A percentile compares a stretch with the other conserved stretches of the same genome.
Conservation (phyloP, 2,113 vertebrate genomes). For the Morone saxatilis region DNA sequence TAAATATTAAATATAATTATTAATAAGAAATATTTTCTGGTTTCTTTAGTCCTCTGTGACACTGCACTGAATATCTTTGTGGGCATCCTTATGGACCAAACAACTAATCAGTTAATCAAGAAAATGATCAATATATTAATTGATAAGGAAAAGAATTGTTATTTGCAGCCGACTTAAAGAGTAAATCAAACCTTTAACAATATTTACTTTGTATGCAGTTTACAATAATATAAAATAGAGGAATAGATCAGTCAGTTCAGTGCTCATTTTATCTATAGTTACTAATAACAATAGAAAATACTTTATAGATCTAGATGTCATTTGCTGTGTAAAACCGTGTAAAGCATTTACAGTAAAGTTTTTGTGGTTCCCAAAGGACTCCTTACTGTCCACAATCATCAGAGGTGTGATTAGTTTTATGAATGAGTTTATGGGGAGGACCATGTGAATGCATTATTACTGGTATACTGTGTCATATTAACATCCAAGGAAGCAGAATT, state of each 20-base stretch:
- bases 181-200: too few relatives aligned
- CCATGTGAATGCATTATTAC: slow-evolving; percentile 18
- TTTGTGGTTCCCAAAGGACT: neutral
- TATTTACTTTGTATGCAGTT: too few relatives aligned
- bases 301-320: neutral
- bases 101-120: too few relatives aligned
- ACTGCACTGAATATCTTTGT: too few relatives aligned
- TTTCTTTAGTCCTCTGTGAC: too few relatives aligned
- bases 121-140: too few relatives aligned
- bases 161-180: too few relatives aligned
- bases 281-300: neutral
- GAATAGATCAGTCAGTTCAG: neutral
- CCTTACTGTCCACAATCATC: neutral
- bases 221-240: too few relatives aligned
- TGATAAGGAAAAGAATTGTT: too few relatives aligned
- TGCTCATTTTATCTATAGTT: neutral
- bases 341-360: neutral
- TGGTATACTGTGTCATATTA: neutral
- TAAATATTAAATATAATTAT: too few relatives aligned
- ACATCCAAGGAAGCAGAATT: neutral
- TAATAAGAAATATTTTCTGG: too few relatives aligned
- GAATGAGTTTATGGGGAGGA: neutral
- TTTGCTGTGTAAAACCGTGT: neutral
- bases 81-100: too few relatives aligned
- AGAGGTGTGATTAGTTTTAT: neutral